These are phyloP conservation scores for Spatula clypeata DNA, from an alignment of 2,797 vertebrate genomes.

Conservation along the genomic window DNA sequence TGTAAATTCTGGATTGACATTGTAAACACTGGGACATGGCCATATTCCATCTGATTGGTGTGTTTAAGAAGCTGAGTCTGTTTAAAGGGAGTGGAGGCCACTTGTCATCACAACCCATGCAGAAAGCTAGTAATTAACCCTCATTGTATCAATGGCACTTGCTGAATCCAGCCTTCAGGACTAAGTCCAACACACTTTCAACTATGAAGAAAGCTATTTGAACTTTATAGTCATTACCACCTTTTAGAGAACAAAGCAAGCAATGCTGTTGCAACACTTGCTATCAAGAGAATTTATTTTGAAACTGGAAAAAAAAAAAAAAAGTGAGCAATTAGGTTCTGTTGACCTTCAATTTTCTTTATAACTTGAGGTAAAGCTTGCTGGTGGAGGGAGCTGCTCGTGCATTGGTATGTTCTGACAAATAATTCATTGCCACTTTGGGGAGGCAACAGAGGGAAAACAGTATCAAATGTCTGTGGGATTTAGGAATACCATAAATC, in stretches of 20 bases:
- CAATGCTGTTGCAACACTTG: neutral
- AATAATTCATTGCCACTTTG: neutral
- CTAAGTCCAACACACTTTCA: neutral
- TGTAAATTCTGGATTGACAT: conserved; percentile 16
- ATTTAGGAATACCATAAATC: neutral
- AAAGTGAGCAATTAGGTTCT: neutral
- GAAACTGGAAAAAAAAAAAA: neutral
- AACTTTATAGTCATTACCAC: neutral
- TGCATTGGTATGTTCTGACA: neutral
- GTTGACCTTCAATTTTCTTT: neutral
- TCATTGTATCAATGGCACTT: neutral
- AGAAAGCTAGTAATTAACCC: conserved; percentile 10
- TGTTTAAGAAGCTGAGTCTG: neutral
- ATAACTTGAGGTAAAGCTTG: neutral
- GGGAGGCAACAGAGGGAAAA: neutral
- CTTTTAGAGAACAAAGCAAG: conserved; percentile 18
- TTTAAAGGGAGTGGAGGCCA: neutral
- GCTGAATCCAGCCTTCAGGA: neutral
- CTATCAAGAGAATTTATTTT: neutral
- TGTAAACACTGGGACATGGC: neutral
- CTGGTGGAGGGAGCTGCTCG: neutral
- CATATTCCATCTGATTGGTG: neutral
- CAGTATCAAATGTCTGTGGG: neutral
- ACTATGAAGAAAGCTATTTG: neutral
- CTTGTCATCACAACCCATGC: conserved; percentile 23